Conservation (phyloP, 2,888 invertebrate species). For the Adelognathus sp. region DNA sequence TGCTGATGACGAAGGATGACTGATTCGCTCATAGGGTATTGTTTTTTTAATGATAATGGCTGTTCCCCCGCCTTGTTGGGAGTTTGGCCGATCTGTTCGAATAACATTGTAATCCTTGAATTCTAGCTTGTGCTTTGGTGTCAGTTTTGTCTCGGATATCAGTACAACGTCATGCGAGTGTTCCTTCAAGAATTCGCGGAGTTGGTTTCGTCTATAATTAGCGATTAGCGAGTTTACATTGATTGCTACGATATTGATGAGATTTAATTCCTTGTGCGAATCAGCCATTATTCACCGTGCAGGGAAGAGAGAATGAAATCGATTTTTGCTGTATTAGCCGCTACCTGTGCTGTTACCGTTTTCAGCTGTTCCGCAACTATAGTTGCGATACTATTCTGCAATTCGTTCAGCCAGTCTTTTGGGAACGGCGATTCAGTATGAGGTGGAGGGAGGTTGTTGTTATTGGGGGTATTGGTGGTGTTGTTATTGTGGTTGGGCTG, state of each 20-base stretch:
- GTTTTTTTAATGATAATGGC: constrained; percentile 15
- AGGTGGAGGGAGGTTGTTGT: too few relatives aligned
- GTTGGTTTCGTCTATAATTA: background rate
- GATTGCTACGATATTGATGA: background rate
- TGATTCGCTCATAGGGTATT: background rate
- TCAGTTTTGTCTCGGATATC: constrained; percentile 35
- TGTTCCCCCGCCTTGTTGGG: constrained; percentile 16
- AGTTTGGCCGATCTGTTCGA: constrained; percentile 15
- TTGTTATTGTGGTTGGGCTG: too few relatives aligned
- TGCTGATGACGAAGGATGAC: background rate
- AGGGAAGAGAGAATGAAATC: background rate
- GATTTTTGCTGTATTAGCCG: background rate
- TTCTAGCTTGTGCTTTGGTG: background rate
- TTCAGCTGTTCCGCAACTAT: background rate
- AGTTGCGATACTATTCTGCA: background rate
- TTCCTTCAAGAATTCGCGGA: background rate
- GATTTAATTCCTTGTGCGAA: background rate
- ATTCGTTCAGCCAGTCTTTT: background rate
- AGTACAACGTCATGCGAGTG: background rate
- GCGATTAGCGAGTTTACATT: background rate
- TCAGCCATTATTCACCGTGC: background rate
- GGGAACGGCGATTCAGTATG: background rate
- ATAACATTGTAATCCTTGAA: background rate
- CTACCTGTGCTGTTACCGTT: background rate
- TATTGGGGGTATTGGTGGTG: too few relatives aligned